Evolutionary conservation across 2,888 invertebrate genomes (phyloP).

Genomic region (Nomada lathburiana): DNA sequence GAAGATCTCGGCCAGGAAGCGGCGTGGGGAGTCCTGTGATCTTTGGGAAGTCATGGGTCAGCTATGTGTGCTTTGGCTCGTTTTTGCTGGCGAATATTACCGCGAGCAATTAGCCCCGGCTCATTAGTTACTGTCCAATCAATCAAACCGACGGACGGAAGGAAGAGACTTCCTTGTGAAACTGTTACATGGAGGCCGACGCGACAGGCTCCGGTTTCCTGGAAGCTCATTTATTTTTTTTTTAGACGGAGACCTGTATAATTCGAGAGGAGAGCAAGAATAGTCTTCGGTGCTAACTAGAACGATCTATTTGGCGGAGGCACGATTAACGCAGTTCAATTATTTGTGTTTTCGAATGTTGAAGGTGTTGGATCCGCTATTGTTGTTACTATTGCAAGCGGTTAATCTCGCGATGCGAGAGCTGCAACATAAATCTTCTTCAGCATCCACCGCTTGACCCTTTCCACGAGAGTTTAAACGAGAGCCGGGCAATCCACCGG

Average conservation of each 20-base stretch:
- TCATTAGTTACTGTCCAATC: conserved; percentile 80
- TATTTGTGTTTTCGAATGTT: no score
- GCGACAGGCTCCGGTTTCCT: conserved; percentile 32
- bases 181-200: conserved; percentile 29
- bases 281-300: not conserved
- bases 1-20: conserved; percentile 78
- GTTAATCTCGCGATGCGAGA: conserved; percentile 27
- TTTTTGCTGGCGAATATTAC: conserved; percentile 74
- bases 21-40: conserved; percentile 76
- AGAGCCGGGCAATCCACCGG: conserved; percentile 68
- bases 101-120: conserved; percentile 74
- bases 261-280: not conserved
- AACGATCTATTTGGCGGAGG: not conserved
- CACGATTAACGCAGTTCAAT: not conserved
- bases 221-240: not conserved
- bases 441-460: conserved; percentile 69
- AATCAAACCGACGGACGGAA: conserved; percentile 70
- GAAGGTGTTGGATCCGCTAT: not conserved
- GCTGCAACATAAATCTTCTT: conserved; percentile 70
- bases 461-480: conserved; percentile 71
- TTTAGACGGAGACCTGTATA: not conserved
- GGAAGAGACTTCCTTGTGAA: conserved; percentile 59
- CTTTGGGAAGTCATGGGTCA: conserved; percentile 77
- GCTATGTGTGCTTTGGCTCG: conserved; percentile 73
- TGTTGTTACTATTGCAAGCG: conserved; percentile 3